phyloP scores from a whole-genome alignment of 1,140 invertebrate genomes.

The Saccostrea glomerata region DNA sequence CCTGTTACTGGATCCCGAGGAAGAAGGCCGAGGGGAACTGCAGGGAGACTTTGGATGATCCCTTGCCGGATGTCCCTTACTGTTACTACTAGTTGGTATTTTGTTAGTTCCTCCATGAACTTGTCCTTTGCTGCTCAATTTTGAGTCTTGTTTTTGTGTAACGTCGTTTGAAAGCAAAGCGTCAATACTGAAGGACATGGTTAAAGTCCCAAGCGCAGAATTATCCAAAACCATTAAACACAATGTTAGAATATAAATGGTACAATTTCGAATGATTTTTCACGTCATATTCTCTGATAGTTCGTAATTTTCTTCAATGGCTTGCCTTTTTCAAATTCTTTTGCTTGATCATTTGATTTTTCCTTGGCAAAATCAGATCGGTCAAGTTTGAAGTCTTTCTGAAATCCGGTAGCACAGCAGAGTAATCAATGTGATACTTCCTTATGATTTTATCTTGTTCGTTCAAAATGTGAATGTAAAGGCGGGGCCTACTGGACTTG shows the following conservation, averaged over 20 bases:
- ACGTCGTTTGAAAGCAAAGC: slow-evolving; percentile 69
- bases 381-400: not conserved
- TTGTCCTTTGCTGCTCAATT: slow-evolving; percentile 40
- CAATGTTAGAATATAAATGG: not conserved
- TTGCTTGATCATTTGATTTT: not conserved
- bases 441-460: slow-evolving; percentile 37
- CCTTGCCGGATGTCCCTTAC: slow-evolving; percentile 32
- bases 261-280: not conserved
- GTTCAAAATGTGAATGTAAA: slow-evolving; percentile 34
- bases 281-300: not conserved
- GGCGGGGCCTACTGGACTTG: slow-evolving; percentile 25
- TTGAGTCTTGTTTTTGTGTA: slow-evolving; percentile 35
- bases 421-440: slow-evolving; percentile 29
- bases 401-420: not conserved
- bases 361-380: not conserved
- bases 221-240: slow-evolving; percentile 11
- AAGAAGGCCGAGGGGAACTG: slow-evolving; percentile 60
- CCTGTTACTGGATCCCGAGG: slow-evolving; percentile 65
- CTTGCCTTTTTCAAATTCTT: not conserved
- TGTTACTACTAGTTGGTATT: not conserved
- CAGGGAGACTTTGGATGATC: slow-evolving; percentile 22
- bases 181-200: slow-evolving; percentile 72
- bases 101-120: slow-evolving; percentile 2
- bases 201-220: not conserved
- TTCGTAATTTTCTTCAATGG: not conserved